phyloP scores from a whole-genome alignment of 2,113 vertebrate species.

The Oenanthe melanoleuca region DNA sequence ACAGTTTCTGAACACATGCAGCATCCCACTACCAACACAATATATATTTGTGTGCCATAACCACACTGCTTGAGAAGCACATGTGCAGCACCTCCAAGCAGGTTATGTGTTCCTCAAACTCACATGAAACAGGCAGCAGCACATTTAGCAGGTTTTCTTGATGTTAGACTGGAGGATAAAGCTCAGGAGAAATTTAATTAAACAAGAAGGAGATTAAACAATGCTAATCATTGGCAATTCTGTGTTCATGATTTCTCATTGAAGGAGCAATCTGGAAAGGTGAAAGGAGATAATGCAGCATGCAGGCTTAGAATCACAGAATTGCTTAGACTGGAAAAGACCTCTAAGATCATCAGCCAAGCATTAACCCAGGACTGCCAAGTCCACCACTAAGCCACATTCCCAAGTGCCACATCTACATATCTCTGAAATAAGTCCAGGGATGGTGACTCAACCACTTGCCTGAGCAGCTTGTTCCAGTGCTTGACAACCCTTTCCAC shows the following conservation, averaged over 20 bases:
- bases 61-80: background rate
- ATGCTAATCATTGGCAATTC: background rate
- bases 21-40: background rate
- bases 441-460: background rate
- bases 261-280: background rate
- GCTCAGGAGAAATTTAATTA: background rate
- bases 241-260: background rate
- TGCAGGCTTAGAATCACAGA: background rate
- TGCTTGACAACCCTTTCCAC: background rate
- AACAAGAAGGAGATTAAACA: background rate
- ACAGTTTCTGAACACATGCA: constrained; percentile 21
- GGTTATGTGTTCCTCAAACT: background rate
- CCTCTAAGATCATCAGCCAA: background rate
- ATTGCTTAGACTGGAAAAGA: background rate
- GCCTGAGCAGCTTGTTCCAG: background rate
- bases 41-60: background rate
- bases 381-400: background rate
- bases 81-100: background rate
- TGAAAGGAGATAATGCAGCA: background rate
- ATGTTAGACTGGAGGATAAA: background rate
- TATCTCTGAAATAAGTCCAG: background rate
- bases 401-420: background rate
- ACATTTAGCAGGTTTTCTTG: background rate
- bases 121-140: background rate
- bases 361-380: background rate